Base-by-base conservation (phyloP, 2,797 vertebrate genomes). In the Cryptoprocta ferox region DNA sequence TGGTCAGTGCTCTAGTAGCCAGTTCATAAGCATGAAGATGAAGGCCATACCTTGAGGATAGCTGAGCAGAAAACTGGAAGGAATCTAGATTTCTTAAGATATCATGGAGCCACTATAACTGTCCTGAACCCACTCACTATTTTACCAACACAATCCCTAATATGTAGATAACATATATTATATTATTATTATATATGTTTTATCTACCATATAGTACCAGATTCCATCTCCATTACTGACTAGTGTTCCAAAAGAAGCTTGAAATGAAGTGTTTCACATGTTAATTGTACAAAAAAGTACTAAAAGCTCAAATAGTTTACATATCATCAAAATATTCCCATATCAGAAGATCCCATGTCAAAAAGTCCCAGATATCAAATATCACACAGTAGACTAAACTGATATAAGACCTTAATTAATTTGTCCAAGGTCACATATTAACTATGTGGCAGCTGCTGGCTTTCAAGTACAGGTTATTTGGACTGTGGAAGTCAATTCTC, bases 401-500 rank as follows among this genome's bases (percentile, higher is more conserved):
- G 37, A 73, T 35, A 89, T 32, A 13, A 68, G 59, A 65, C 2
- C 48, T 45, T 94, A 91, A 45, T 70, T 76, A 82, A 91, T 95
- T 50, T 92, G 59, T 87, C 53, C 45, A 82, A 79, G 32, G 7
- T 88, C 45, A 65, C 45, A 85, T 13, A 42, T 45, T 95, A 91
- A 71, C 4, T 65, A 5, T 81, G 30, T n/a, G 21, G 32, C 39
- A 83, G 76, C 78, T 73, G 37, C 14, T 53, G 14, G 16, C 19
- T 89, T 94, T 84, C 73, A 75, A 92, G 89, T n/a, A 19, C 30
- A 92, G 59, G 79, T 86, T 50, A 63, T 94, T 94, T 35, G 88
- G 59, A 82, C 32, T 84, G 35, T 73, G 75, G 89, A 92, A 75
- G 65, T n/a, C 68, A 37, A 89, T 61, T 73, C 56, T 70, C 50